Evolutionary conservation across 2,797 vertebrate species (phyloP).

Genomic region (Loriculus beryllinus): DNA sequence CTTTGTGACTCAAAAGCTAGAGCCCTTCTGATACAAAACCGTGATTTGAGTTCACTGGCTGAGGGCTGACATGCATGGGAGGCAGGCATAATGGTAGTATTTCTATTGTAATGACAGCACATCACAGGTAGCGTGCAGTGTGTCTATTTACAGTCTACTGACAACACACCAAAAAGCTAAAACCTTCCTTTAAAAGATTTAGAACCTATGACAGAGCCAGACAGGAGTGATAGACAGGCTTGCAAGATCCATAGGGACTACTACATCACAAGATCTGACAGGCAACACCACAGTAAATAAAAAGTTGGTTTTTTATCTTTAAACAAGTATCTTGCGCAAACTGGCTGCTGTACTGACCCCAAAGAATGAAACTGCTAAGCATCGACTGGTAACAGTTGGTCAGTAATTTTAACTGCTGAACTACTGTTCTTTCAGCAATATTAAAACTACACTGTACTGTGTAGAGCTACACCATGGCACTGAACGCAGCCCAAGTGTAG

Average conservation of each 20-base stretch:
- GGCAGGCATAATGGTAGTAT: background rate
- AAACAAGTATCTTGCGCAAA: background rate
- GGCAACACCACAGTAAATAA: background rate
- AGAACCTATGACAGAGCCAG: background rate
- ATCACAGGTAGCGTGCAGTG: rapidly evolving
- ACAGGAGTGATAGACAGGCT: background rate
- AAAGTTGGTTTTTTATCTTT: background rate
- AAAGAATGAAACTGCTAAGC: background rate
- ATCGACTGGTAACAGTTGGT: background rate
- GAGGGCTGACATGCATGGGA: rapidly evolving
- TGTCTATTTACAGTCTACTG: background rate
- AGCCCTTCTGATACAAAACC: background rate
- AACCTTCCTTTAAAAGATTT: background rate
- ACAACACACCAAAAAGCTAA: background rate
- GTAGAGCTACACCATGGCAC: background rate
- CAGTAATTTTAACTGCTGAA: background rate
- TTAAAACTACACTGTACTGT: background rate
- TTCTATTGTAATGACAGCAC: background rate
- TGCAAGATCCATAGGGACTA: background rate
- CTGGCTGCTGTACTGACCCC: background rate
- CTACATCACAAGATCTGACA: background rate
- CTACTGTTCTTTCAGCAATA: background rate
- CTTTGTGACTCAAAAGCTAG: background rate
- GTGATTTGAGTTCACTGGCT: background rate
- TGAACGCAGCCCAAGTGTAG: background rate